phyloP scores from a whole-genome alignment of 2,888 invertebrate genomes.

The Hypolimnas misippus region DNA sequence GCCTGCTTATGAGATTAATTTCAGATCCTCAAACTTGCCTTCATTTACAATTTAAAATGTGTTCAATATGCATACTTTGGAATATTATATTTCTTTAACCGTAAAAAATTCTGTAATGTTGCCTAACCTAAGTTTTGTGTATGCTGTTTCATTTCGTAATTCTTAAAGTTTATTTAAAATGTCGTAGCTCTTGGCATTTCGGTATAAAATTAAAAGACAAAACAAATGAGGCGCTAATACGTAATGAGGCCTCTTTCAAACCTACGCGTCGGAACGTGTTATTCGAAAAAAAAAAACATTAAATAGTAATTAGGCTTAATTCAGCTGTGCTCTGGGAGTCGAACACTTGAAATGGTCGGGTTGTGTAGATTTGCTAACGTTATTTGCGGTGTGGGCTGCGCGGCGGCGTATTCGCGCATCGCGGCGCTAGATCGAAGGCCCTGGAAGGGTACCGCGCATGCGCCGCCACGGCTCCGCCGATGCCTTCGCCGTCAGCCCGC shows the following conservation, averaged over 20 bases:
- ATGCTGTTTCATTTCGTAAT: background rate
- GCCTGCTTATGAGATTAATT: slow-evolving; percentile 54
- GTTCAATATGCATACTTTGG: slow-evolving; percentile 11
- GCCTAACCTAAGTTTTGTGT: background rate
- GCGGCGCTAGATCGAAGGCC: slow-evolving; percentile 77
- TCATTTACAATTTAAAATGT: slow-evolving; percentile 10
- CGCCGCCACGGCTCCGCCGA: slow-evolving; percentile 58
- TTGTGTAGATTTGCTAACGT: slow-evolving; percentile 67
- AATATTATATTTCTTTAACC: slow-evolving; percentile 5
- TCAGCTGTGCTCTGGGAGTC: slow-evolving; percentile 54
- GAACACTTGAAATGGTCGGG: slow-evolving; percentile 62
- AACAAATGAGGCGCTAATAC: slow-evolving; percentile 9
- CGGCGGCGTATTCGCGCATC: slow-evolving; percentile 65
- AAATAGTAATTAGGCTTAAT: slow-evolving; percentile 54
- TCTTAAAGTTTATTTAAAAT: background rate
- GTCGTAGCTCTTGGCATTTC: background rate
- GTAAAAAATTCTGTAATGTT: background rate
- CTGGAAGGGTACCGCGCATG: slow-evolving; percentile 64
- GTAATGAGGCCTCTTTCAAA: slow-evolving; percentile 15
- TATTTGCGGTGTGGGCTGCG: slow-evolving; percentile 76
- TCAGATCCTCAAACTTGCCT: slow-evolving; percentile 39
- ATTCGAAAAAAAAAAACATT: slow-evolving; percentile 42
- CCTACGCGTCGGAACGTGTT: slow-evolving; percentile 40
- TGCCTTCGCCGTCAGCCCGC: slow-evolving; percentile 67
- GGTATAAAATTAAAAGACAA: background rate